Evolutionary conservation across 1,140 invertebrate species (phyloP).

Genomic region (Eupristina koningsbergeri): DNA sequence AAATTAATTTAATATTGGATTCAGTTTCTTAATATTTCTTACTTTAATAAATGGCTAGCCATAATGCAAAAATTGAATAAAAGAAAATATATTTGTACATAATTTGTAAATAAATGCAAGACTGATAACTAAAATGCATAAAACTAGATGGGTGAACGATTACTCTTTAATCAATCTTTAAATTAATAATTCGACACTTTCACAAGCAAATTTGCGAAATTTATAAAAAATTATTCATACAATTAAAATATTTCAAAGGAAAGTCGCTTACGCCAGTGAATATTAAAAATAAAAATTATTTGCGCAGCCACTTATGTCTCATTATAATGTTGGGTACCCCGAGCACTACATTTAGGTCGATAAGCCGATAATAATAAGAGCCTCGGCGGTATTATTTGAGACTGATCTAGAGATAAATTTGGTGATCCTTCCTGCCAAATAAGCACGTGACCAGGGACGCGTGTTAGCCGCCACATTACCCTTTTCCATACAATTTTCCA

Average conservation of each 20-base stretch:
- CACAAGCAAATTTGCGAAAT: not conserved
- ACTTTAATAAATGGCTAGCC: too few relatives aligned
- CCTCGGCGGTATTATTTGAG: not conserved
- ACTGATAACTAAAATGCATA: not conserved
- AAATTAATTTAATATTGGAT: too few relatives aligned
- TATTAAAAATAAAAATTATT: not conserved
- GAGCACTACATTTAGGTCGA: not conserved
- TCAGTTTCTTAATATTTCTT: too few relatives aligned
- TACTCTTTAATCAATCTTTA: not conserved
- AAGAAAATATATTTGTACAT: too few relatives aligned
- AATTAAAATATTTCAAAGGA: constrained; percentile 15
- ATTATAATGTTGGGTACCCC: not conserved
- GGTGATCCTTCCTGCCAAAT: not conserved
- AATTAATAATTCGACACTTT: not conserved
- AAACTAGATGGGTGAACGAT: not conserved
- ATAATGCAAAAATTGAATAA: not conserved
- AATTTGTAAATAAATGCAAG: not conserved
- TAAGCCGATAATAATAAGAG: constrained; percentile 38
- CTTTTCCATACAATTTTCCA: constrained; percentile 55
- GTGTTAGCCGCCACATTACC: constrained; percentile 40
- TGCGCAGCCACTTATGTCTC: not conserved
- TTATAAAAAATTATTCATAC: not conserved
- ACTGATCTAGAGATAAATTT: constrained; percentile 21
- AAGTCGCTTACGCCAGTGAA: not conserved
- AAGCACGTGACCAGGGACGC: constrained; percentile 24